Evolutionary conservation across 2,113 vertebrate species (phyloP).

Genomic region (Vulpes lagopus): DNA sequence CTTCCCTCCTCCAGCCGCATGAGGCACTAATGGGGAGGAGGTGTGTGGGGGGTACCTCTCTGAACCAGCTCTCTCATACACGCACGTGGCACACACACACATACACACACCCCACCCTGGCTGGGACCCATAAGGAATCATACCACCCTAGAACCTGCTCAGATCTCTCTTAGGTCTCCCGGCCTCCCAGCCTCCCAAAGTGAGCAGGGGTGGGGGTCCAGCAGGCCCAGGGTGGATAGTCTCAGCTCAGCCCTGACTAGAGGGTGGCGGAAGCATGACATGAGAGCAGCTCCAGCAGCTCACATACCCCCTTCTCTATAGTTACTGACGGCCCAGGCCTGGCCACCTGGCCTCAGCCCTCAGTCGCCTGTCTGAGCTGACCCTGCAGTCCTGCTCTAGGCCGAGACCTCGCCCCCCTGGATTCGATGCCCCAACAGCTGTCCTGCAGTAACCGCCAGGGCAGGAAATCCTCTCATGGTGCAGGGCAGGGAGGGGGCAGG

Average conservation of each 20-base stretch:
- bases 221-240: fast-evolving
- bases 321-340: neutral
- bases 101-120: neutral
- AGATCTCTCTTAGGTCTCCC: neutral
- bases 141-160: neutral
- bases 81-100: neutral
- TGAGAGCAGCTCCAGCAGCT: neutral
- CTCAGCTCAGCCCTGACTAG: neutral
- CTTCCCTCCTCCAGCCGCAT: neutral
- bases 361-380: neutral
- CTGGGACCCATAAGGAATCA: neutral
- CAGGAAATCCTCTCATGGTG: slow-evolving; percentile 42
- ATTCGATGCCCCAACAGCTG: neutral
- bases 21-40: neutral
- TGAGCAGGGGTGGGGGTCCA: neutral
- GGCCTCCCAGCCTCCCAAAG: neutral
- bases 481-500: slow-evolving; percentile 24
- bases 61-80: neutral
- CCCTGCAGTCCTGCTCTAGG: neutral
- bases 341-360: fast-evolving
- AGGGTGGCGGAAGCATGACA: neutral
- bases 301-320: neutral
- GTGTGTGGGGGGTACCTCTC: no score
- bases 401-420: fast-evolving
- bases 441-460: slow-evolving; percentile 18